Percentiles rank a stretch among this genome's conserved stretches.
Conservation (phyloP, 2,113 vertebrate genomes). For the Pelobates fuscus region DNA sequence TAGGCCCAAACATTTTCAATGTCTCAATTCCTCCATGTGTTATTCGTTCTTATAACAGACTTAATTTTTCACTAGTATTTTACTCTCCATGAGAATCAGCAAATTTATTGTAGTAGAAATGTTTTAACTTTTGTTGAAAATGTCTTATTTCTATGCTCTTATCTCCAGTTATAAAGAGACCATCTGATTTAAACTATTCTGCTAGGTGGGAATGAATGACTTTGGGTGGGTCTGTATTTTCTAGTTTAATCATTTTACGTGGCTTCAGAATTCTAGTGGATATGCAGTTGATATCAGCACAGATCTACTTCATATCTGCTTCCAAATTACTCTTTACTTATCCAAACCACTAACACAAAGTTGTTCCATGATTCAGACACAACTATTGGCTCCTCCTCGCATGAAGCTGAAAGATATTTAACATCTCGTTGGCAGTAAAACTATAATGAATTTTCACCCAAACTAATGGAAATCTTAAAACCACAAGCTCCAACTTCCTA, state of each 20-base stretch:
- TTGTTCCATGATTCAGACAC: conserved; percentile 9
- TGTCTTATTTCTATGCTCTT: too few relatives aligned
- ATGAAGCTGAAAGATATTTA: conserved; percentile 23
- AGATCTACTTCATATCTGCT: conserved; percentile 8
- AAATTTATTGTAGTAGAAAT: too few relatives aligned
- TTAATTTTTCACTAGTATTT: too few relatives aligned
- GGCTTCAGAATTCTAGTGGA: background rate
- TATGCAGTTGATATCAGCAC: conserved; percentile 9
- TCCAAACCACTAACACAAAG: conserved; percentile 20
- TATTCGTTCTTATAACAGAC: too few relatives aligned
- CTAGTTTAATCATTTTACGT: background rate
- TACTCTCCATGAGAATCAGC: too few relatives aligned
- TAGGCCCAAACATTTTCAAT: too few relatives aligned
- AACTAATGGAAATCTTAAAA: conserved; percentile 29
- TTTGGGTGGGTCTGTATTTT: too few relatives aligned
- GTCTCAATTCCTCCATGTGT: too few relatives aligned
- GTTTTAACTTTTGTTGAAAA: too few relatives aligned
- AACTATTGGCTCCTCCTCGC: conserved; percentile 8
- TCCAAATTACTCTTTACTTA: conserved; percentile 1
- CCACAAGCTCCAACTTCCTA: background rate
- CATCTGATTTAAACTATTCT: too few relatives aligned
- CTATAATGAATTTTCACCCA: conserved; percentile 14
- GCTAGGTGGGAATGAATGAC: too few relatives aligned
- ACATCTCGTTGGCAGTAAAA: conserved; percentile 29
- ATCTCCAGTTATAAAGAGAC: too few relatives aligned